A percentile compares a stretch with the other conserved stretches of the same genome.
phyloP scores from a whole-genome alignment of 2,113 vertebrate species.

The Ictalurus punctatus region DNA sequence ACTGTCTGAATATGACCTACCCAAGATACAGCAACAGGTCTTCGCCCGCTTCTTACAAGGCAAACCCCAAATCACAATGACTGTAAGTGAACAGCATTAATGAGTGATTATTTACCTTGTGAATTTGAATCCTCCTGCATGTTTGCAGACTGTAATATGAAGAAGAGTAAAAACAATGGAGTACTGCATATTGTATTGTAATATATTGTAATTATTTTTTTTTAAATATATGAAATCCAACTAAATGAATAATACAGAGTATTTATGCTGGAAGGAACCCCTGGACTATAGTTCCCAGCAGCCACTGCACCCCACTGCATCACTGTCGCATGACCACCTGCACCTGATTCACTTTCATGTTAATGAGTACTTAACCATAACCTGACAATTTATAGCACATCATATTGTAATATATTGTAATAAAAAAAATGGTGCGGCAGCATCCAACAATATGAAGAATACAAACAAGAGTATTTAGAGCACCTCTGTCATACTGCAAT shows the following conservation, averaged over 20 bases:
- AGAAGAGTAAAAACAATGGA: not conserved
- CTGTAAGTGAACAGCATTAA: slow-evolving; percentile 65
- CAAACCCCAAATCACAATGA: slow-evolving; percentile 83
- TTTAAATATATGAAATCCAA: not conserved
- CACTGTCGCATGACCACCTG: too few species aligned
- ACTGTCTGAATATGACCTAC: slow-evolving; percentile 81
- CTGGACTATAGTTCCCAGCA: too few species aligned
- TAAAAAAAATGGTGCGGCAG: too few species aligned
- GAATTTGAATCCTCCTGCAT: not conserved
- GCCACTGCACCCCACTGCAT: too few species aligned
- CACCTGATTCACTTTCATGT: too few species aligned
- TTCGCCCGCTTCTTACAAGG: slow-evolving; percentile 84
- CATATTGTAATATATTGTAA: not conserved
- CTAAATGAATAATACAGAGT: not conserved
- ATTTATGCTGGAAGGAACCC: not conserved
- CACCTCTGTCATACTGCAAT: not conserved
- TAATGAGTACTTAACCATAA: too few species aligned
- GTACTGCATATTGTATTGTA: not conserved
- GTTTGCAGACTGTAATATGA: not conserved
- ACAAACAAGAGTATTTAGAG: not conserved
- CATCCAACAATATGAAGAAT: not conserved
- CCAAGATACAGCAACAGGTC: slow-evolving; percentile 89
- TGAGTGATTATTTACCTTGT: not conserved
- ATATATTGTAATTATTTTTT: not conserved
- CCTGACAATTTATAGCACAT: not conserved